Percentiles rank a stretch among this genome's conserved stretches.
These are phyloP conservation scores for Pachypsylla venusta DNA, from an alignment of 1,140 invertebrate genomes.

Conservation along the genomic window DNA sequence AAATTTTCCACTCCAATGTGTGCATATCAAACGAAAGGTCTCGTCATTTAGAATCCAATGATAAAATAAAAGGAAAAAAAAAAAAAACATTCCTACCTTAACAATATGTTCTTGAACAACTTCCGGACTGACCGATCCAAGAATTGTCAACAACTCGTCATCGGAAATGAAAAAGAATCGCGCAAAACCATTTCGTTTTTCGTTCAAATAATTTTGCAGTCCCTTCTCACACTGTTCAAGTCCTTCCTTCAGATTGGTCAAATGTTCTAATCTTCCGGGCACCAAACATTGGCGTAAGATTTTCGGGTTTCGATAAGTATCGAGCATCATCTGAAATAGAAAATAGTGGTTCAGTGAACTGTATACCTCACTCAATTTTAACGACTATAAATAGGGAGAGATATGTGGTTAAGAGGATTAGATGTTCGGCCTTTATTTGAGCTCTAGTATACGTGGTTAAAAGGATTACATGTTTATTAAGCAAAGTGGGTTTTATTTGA, in stretches of 20 bases:
- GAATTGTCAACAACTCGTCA: conserved; percentile 73
- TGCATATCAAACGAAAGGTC: background rate
- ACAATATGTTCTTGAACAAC: conserved; percentile 83
- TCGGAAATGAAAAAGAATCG: conserved; percentile 88
- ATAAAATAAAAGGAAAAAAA: conserved; percentile 13
- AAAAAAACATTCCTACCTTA: conserved; percentile 39
- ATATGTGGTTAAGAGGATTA: too few species aligned
- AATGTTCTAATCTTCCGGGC: conserved; percentile 48
- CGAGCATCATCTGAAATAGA: conserved; percentile 67
- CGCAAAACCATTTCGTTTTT: conserved; percentile 70
- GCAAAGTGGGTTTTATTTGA: too few species aligned
- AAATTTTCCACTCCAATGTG: background rate
- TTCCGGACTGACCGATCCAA: conserved; percentile 63
- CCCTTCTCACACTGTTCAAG: conserved; percentile 83
- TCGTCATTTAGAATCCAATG: conserved; percentile 1
- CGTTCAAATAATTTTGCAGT: conserved; percentile 73
- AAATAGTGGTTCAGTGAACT: too few species aligned
- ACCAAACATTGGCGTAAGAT: conserved; percentile 61
- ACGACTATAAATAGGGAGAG: too few species aligned
- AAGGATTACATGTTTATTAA: too few species aligned
- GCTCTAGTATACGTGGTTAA: too few species aligned
- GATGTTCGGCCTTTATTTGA: too few species aligned
- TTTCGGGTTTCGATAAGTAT: conserved; percentile 56
- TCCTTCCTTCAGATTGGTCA: conserved; percentile 51
- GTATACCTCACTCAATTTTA: too few species aligned